phyloP scores from a whole-genome alignment of 2,113 vertebrate genomes.

The Erpornis zantholeuca region DNA sequence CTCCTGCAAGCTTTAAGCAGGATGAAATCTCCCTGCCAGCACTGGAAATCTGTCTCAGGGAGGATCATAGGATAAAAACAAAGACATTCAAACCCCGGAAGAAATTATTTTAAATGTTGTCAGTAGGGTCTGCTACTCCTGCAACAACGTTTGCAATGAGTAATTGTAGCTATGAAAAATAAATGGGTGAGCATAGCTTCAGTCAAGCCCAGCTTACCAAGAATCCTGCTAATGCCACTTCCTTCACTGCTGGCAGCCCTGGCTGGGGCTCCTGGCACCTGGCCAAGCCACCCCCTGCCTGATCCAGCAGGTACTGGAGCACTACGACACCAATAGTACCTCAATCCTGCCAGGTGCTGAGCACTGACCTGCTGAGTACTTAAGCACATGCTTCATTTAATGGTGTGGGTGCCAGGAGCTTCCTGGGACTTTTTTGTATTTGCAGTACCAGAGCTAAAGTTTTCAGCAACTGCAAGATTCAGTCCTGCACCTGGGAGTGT shows the following conservation, averaged over 20 bases:
- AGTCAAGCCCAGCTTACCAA: slow-evolving; percentile 4
- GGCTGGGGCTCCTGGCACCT: accelerated
- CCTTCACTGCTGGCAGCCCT: not conserved
- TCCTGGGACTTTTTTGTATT: accelerated
- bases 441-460: not conserved
- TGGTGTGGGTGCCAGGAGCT: not conserved
- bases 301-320: not conserved
- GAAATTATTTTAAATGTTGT: not conserved
- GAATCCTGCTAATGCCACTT: slow-evolving; percentile 25
- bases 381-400: not conserved
- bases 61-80: not conserved
- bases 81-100: not conserved
- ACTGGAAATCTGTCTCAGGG: not conserved
- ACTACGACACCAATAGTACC: not conserved
- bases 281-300: not conserved
- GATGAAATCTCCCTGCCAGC: not conserved
- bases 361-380: not conserved
- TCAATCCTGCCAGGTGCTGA: not conserved
- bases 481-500: not conserved
- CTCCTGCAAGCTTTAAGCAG: not conserved
- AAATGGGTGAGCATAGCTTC: not conserved
- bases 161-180: not conserved
- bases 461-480: not conserved
- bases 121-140: not conserved
- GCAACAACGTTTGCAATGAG: not conserved